Percentiles rank a stretch among this genome's conserved stretches.
Conservation (phyloP, 1,140 invertebrate species). For the Lordiphosa clarofinis region DNA sequence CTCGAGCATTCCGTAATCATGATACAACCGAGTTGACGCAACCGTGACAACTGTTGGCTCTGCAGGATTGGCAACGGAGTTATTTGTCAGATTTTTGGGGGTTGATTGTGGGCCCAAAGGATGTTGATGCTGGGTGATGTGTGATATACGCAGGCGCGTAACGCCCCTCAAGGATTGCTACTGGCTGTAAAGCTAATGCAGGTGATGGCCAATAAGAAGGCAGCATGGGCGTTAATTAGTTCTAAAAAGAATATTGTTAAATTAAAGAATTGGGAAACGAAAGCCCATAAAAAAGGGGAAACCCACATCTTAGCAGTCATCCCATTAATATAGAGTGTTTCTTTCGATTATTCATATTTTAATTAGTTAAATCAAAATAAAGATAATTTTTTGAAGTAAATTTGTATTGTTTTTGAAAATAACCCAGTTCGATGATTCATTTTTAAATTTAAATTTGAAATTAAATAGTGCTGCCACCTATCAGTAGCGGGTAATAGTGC, state of each 20-base stretch:
- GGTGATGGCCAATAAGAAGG: conserved; percentile 30
- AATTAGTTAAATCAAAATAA: too few relatives aligned
- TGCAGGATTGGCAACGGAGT: conserved; percentile 18
- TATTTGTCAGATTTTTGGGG: conserved; percentile 21
- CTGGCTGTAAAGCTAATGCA: conserved; percentile 24
- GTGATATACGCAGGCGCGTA: conserved; percentile 40
- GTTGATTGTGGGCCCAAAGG: conserved; percentile 24
- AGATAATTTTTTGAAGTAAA: neutral
- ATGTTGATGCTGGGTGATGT: conserved; percentile 36
- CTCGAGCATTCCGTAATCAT: conserved; percentile 53
- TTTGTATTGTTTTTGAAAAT: neutral
- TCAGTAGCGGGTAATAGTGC: neutral
- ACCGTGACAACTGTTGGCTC: conserved; percentile 52
- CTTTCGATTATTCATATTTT: neutral
- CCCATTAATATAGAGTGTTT: too few relatives aligned
- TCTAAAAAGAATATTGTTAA: neutral
- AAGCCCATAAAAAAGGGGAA: too few relatives aligned
- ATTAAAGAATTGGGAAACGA: neutral
- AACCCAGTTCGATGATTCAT: neutral
- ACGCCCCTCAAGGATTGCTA: conserved; percentile 34
- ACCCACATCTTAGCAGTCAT: neutral
- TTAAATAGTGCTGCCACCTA: neutral
- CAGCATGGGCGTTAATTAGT: conserved; percentile 17
- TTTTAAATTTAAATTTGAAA: conserved; percentile 3
- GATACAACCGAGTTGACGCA: conserved; percentile 49